Conservation (phyloP, 2,888 invertebrate genomes). For the Zygaena filipendulae region DNA sequence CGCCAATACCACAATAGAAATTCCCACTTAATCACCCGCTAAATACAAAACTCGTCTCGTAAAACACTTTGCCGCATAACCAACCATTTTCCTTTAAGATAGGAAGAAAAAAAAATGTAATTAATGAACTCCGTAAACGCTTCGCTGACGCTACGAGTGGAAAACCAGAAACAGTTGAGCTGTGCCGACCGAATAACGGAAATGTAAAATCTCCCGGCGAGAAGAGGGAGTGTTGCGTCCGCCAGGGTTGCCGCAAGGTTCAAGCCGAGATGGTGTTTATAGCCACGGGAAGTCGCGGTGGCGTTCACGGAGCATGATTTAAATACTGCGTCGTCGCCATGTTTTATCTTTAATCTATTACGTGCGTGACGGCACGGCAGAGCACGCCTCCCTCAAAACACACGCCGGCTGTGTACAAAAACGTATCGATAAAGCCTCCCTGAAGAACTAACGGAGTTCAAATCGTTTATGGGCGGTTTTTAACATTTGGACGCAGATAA, state of each 20-base stretch:
- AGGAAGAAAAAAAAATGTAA: constrained; percentile 51
- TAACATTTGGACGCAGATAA: too few species aligned
- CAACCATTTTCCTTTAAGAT: constrained; percentile 33
- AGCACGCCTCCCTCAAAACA: constrained; percentile 26
- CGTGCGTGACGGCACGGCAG: constrained; percentile 48
- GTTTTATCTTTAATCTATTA: constrained; percentile 53
- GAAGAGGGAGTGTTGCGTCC: too few species aligned
- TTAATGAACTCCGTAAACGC: constrained; percentile 42
- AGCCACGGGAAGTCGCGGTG: constrained; percentile 31
- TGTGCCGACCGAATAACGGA: constrained; percentile 9
- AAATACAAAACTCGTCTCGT: too few species aligned
- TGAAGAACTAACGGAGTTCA: too few species aligned
- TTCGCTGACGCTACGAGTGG: constrained; percentile 18
- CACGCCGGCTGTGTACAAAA: background rate
- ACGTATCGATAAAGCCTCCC: background rate
- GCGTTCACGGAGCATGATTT: constrained; percentile 37
- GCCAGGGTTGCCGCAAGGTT: too few species aligned
- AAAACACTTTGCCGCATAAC: constrained; percentile 17
- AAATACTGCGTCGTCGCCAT: constrained; percentile 42
- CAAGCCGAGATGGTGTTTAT: too few species aligned
- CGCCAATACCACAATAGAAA: too few species aligned
- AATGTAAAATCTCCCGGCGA: constrained; percentile 18
- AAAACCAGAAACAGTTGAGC: constrained; percentile 16
- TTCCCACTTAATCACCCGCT: too few species aligned
- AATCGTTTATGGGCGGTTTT: too few species aligned